A percentile compares a stretch with the other conserved stretches of the same genome.
These are phyloP conservation scores for Mormyrus hasselquistii DNA, from an alignment of 2,797 vertebrate genomes.

Conservation along the genomic window DNA sequence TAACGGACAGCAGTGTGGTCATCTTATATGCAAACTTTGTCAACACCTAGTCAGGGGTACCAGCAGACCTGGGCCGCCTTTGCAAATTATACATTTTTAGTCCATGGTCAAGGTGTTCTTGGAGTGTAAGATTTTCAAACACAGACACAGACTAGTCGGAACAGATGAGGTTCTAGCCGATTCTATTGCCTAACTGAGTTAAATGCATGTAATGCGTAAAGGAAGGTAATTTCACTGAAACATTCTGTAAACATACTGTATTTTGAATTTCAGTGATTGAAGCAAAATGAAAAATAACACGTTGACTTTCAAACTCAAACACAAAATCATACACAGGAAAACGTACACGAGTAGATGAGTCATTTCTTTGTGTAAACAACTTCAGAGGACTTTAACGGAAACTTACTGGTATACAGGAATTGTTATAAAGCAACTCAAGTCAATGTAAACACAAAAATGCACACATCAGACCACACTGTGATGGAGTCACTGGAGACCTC, in stretches of 20 bases:
- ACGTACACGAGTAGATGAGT: background rate
- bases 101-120: background rate
- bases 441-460: background rate
- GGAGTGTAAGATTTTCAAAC: background rate
- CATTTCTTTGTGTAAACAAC: background rate
- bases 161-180: background rate
- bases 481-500: background rate
- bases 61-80: background rate
- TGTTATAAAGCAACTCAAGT: constrained; percentile 6
- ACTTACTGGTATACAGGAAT: background rate
- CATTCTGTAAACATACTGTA: background rate
- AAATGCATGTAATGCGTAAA: background rate
- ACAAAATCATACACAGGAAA: background rate
- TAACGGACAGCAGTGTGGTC: background rate
- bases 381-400: background rate
- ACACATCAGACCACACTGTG: constrained; percentile 1
- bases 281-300: background rate
- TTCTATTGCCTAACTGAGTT: background rate
- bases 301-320: background rate
- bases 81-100: background rate
- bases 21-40: background rate
- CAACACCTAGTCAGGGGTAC: background rate
- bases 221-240: background rate
- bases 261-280: background rate
- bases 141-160: background rate